Percentiles rank a stretch among this genome's conserved stretches.
Conservation (phyloP, 2,888 invertebrate species). For the Trisateles emortualis region DNA sequence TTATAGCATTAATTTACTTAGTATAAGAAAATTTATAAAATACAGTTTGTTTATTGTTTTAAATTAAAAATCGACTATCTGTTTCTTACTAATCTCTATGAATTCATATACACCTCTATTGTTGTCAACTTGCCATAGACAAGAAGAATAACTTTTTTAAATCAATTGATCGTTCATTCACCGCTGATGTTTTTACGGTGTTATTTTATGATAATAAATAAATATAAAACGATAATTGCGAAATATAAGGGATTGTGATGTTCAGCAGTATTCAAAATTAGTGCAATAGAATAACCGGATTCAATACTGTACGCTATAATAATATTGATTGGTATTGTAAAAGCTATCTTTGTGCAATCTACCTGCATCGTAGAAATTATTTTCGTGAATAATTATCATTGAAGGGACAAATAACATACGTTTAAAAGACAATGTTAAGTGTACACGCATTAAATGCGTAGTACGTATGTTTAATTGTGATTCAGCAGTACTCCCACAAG, state of each 20-base stretch:
- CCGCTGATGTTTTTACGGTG: constrained; percentile 86
- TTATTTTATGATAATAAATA: constrained; percentile 82
- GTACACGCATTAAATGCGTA: constrained; percentile 68
- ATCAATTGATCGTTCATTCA: constrained; percentile 86
- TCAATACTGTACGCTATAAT: constrained; percentile 60
- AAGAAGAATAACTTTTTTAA: constrained; percentile 68
- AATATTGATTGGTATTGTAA: constrained; percentile 61
- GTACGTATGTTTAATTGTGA: constrained; percentile 64
- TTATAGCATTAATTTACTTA: too few species aligned
- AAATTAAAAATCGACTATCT: neutral
- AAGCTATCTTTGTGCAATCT: constrained; percentile 80
- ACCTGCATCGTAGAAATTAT: constrained; percentile 81
- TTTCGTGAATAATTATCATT: constrained; percentile 78
- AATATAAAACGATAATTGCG: constrained; percentile 77
- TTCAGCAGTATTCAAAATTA: constrained; percentile 70
- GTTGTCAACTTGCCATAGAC: constrained; percentile 70
- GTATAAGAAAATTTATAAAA: too few species aligned
- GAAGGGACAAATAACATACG: constrained; percentile 67
- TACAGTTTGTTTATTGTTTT: too few species aligned
- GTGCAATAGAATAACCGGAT: constrained; percentile 74
- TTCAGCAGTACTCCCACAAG: constrained; percentile 59
- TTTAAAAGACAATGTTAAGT: constrained; percentile 69
- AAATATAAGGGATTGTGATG: constrained; percentile 69
- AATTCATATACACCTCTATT: constrained; percentile 49
- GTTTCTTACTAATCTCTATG: constrained; percentile 24